These are phyloP conservation scores for Drosophila cardini DNA, from an alignment of 1,140 invertebrate genomes.

Conservation along the genomic window DNA sequence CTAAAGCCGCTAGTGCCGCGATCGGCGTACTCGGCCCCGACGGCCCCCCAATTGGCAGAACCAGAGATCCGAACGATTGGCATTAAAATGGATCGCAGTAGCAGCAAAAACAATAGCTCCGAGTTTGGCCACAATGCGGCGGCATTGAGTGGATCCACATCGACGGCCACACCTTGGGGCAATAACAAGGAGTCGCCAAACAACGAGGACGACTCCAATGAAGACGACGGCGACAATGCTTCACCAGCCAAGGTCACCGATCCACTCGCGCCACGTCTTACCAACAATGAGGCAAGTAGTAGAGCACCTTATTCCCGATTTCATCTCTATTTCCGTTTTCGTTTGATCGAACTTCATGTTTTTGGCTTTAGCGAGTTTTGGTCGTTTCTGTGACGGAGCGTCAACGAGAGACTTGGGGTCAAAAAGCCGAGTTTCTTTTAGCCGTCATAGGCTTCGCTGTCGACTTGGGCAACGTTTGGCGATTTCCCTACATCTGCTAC, in stretches of 20 bases:
- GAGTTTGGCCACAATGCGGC: conserved; percentile 59
- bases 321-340: conserved; percentile 1
- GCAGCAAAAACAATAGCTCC: conserved; percentile 64
- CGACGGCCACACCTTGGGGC: conserved; percentile 66
- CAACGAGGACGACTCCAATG: conserved; percentile 77
- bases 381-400: conserved; percentile 88
- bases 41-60: conserved; percentile 33
- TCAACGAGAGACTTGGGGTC: conserved; percentile 90
- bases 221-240: conserved; percentile 74
- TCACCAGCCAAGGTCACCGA: conserved; percentile 81
- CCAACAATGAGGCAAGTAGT: conserved; percentile 74
- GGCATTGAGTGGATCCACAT: conserved; percentile 19
- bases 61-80: conserved; percentile 11
- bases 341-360: neutral
- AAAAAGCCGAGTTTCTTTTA: conserved; percentile 95
- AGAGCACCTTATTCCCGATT: neutral
- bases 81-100: conserved; percentile 70
- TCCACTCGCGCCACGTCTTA: conserved; percentile 73
- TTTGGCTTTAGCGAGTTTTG: conserved; percentile 85
- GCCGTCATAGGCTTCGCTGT: conserved; percentile 95
- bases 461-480: conserved; percentile 93
- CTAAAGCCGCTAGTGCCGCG: conserved; percentile 72
- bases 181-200: conserved; percentile 80
- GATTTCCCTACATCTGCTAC: conserved; percentile 93
- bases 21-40: conserved; percentile 71